These are phyloP conservation scores for Rhagium mordax DNA, from an alignment of 2,888 invertebrate genomes.

Conservation along the genomic window DNA sequence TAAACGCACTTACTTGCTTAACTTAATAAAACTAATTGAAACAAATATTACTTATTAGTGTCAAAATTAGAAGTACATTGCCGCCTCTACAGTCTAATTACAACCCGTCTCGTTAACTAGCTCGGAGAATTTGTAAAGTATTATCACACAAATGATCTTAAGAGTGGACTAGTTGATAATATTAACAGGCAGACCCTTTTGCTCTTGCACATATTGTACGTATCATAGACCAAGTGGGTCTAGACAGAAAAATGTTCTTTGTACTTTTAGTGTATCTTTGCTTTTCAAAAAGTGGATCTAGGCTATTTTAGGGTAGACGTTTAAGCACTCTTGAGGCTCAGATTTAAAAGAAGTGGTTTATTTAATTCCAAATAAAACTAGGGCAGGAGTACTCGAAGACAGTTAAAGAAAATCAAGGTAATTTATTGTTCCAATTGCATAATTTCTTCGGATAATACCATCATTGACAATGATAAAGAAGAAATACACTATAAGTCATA, in stretches of 20 bases:
- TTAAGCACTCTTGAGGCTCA: neutral
- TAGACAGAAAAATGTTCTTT: constrained; percentile 3
- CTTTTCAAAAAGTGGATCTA: neutral
- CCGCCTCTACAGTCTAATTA: constrained; percentile 28
- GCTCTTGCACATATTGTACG: neutral
- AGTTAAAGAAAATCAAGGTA: neutral
- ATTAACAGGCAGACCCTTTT: constrained; percentile 4
- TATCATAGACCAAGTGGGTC: neutral
- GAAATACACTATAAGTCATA: too few relatives aligned
- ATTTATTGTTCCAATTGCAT: neutral
- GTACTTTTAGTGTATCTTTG: neutral
- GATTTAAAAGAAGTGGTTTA: neutral
- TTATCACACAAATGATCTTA: neutral
- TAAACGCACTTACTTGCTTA: constrained; percentile 46
- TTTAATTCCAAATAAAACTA: neutral
- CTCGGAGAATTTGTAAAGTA: neutral
- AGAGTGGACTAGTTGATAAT: neutral
- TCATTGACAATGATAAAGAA: too few relatives aligned
- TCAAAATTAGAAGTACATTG: constrained; percentile 45
- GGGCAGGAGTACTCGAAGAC: neutral
- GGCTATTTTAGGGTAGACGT: neutral
- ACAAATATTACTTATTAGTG: constrained; percentile 51
- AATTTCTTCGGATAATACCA: too few relatives aligned
- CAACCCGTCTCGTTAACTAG: constrained; percentile 1
- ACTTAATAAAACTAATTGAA: constrained; percentile 57